These are phyloP conservation scores for Acropternis orthonyx DNA, from an alignment of 2,797 vertebrate genomes.

Conservation along the genomic window DNA sequence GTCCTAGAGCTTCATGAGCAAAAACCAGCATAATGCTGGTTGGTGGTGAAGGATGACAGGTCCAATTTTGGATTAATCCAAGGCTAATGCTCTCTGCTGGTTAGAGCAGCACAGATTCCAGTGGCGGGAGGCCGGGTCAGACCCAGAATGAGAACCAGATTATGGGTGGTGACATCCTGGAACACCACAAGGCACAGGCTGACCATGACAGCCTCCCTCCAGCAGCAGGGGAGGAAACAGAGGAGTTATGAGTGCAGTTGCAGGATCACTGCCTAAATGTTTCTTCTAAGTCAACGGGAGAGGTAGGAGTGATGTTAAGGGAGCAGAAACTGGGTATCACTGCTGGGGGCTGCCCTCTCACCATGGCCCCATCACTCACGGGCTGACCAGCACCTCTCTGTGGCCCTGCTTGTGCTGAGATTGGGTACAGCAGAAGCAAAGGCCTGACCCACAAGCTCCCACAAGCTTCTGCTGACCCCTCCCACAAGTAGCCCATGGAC, in stretches of 20 bases:
- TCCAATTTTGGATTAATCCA: not conserved
- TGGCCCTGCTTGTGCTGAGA: not conserved
- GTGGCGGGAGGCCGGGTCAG: not conserved
- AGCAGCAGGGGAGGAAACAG: not conserved
- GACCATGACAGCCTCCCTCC: not conserved
- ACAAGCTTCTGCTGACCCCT: not conserved
- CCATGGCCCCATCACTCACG: rapidly evolving
- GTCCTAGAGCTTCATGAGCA: not conserved
- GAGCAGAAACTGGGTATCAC: not conserved
- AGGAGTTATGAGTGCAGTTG: not conserved
- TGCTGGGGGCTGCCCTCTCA: not conserved
- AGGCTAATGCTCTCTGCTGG: not conserved
- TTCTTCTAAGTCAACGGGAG: not conserved
- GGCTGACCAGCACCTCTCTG: not conserved
- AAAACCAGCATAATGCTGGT: not conserved
- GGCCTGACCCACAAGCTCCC: not conserved
- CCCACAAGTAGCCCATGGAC: rapidly evolving
- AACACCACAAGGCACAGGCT: not conserved
- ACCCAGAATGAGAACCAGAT: not conserved
- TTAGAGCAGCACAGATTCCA: not conserved
- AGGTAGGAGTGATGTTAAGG: not conserved
- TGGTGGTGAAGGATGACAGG: not conserved
- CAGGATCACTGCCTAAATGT: not conserved
- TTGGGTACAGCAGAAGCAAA: not conserved
- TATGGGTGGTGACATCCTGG: not conserved